Conservation (phyloP, 2,888 invertebrate genomes). For the Drosophila infuscata region DNA sequence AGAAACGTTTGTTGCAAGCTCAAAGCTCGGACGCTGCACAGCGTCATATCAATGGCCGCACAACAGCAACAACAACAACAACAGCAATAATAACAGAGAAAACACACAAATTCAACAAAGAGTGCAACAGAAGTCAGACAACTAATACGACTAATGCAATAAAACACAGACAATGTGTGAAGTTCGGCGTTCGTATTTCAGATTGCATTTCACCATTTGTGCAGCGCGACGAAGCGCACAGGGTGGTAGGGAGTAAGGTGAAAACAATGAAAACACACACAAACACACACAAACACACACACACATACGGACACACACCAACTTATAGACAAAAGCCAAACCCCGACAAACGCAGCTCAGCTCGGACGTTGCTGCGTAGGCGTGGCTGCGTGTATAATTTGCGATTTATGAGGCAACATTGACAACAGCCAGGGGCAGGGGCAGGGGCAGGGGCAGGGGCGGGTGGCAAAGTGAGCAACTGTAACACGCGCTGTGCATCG, state of each 20-base stretch:
- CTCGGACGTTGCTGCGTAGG: conserved; percentile 33
- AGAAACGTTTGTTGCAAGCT: conserved; percentile 33
- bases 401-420: conserved; percentile 73
- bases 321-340: conserved; percentile 52
- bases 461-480: conserved; percentile 17
- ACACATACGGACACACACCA: conserved; percentile 8
- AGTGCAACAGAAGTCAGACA: conserved; percentile 24
- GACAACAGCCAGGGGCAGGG: conserved; percentile 41
- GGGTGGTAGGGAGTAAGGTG: background rate
- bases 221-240: conserved; percentile 45
- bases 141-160: conserved; percentile 64
- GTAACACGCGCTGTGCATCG: conserved; percentile 75
- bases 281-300: conserved; percentile 21
- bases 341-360: conserved; percentile 36
- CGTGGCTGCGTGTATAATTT: conserved; percentile 78
- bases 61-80: conserved; percentile 5
- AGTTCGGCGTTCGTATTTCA: conserved; percentile 75
- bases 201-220: conserved; percentile 72
- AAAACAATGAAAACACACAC: conserved; percentile 40
- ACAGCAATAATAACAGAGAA: background rate
- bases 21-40: conserved; percentile 10
- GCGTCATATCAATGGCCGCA: conserved; percentile 24
- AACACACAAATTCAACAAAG: conserved; percentile 13
- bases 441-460: too few species aligned
- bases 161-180: conserved; percentile 78